Percentiles rank a stretch among this genome's conserved stretches.
Evolutionary conservation across 2,113 vertebrate species (phyloP).

Genomic region (Datnioides undecimradiatus): DNA sequence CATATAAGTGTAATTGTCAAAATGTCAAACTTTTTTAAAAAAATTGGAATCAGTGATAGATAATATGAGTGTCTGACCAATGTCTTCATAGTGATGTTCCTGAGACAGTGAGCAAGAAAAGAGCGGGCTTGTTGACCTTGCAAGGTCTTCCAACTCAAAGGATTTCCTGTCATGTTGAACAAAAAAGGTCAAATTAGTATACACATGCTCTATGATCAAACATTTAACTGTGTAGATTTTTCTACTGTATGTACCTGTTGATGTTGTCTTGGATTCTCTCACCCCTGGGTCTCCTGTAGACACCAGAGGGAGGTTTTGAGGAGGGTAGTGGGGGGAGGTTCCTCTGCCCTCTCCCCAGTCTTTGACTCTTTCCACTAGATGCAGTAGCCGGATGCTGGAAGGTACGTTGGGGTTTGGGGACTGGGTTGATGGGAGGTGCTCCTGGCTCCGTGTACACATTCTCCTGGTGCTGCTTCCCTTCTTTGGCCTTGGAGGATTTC

Average conservation of each 20-base stretch:
- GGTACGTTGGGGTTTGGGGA: conserved; percentile 91
- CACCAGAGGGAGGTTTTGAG: conserved; percentile 85
- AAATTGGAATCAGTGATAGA: background rate
- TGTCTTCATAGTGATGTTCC: conserved; percentile 94
- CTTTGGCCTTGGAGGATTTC: conserved; percentile 53
- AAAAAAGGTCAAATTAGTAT: background rate
- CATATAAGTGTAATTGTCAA: background rate
- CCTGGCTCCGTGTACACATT: conserved; percentile 86
- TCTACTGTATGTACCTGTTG: conserved; percentile 83
- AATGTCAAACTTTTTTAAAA: background rate
- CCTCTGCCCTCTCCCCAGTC: conserved; percentile 79
- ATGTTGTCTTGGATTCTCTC: conserved; percentile 84
- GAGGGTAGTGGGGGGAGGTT: conserved; percentile 90
- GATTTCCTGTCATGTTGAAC: conserved; percentile 82
- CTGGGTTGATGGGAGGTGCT: conserved; percentile 86
- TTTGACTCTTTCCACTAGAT: conserved; percentile 36
- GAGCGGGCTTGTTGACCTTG: conserved; percentile 82
- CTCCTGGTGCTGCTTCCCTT: conserved; percentile 68
- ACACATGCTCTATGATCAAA: background rate
- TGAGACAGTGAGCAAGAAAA: conserved; percentile 87
- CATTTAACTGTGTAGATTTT: background rate
- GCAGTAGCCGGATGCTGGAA: conserved; percentile 87
- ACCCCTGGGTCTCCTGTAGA: conserved; percentile 83
- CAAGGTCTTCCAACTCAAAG: conserved; percentile 90
- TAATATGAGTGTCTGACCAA: conserved; percentile 70